These are phyloP conservation scores for Ameiurus melas DNA, from an alignment of 2,113 vertebrate genomes.

Conservation along the genomic window DNA sequence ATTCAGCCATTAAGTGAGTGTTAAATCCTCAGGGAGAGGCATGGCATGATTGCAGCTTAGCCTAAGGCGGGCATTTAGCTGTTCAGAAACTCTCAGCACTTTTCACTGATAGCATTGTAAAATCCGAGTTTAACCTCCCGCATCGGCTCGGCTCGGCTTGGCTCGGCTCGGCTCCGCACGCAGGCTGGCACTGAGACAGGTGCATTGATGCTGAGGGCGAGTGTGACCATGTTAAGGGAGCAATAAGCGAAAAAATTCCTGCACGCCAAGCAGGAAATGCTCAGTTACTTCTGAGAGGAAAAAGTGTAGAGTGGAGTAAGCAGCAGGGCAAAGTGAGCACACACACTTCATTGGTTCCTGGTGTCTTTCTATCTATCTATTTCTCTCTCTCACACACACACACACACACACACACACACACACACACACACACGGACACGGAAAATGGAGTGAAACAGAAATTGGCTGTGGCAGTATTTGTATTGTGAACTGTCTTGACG, in stretches of 20 bases:
- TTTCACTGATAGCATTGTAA: constrained; percentile 49
- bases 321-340: neutral
- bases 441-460: neutral
- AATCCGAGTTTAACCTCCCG: constrained; percentile 44
- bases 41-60: constrained; percentile 42
- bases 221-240: constrained; percentile 34
- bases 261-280: constrained; percentile 37
- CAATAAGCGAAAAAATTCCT: constrained; percentile 46
- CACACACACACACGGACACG: neutral
- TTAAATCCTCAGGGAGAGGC: constrained; percentile 40
- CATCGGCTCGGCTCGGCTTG: neutral
- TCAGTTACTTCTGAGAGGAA: constrained; percentile 18
- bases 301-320: constrained; percentile 27
- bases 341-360: neutral
- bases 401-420: neutral
- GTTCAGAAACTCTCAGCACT: constrained; percentile 46
- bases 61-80: constrained; percentile 35
- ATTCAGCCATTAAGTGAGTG: constrained; percentile 34
- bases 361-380: neutral
- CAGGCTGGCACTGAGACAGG: constrained; percentile 25
- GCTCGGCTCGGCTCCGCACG: neutral
- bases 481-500: neutral
- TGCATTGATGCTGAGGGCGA: constrained; percentile 40
- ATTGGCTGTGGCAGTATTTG: neutral
- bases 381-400: neutral